Percentiles rank a stretch among this genome's conserved stretches.
Evolutionary conservation across 2,888 invertebrate species (phyloP).

Genomic region (Polyploca ridens): DNA sequence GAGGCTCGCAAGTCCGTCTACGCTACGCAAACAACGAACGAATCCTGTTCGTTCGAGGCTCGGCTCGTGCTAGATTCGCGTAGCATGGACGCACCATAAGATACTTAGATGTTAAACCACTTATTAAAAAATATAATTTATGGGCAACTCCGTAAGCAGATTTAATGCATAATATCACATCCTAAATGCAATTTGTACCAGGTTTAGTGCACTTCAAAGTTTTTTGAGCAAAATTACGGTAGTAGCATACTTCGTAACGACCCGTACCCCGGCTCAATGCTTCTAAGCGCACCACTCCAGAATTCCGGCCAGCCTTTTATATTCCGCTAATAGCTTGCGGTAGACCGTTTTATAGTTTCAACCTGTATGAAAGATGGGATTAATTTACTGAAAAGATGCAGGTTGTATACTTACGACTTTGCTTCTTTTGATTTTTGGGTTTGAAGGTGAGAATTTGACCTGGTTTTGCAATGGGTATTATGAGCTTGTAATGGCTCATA

Average conservation of each 20-base stretch:
- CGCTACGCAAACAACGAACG: too few species aligned
- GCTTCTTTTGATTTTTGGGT: constrained; percentile 7
- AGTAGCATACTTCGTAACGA: constrained; percentile 11
- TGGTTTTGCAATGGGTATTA: not conserved
- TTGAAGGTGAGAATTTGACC: constrained; percentile 7
- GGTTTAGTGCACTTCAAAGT: constrained; percentile 9
- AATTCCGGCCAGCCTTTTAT: constrained; percentile 58
- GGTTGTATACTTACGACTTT: constrained; percentile 12
- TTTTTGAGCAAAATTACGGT: constrained; percentile 3
- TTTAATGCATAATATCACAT: constrained; percentile 8
- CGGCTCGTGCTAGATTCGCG: too few species aligned
- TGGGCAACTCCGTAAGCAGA: not conserved
- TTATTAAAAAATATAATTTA: not conserved
- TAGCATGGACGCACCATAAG: too few species aligned
- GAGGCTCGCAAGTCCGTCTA: too few species aligned
- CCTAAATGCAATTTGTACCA: constrained; percentile 7
- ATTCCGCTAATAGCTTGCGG: constrained; percentile 55
- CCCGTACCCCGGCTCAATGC: constrained; percentile 3
- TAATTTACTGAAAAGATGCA: constrained; percentile 37
- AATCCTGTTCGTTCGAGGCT: too few species aligned
- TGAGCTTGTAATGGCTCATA: not conserved
- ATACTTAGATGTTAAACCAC: too few species aligned
- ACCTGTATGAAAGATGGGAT: constrained; percentile 40
- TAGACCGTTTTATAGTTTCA: constrained; percentile 33
- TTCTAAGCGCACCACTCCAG: constrained; percentile 38